phyloP scores from a whole-genome alignment of 2,797 vertebrate genomes.

The Triplophysa bombifrons region DNA sequence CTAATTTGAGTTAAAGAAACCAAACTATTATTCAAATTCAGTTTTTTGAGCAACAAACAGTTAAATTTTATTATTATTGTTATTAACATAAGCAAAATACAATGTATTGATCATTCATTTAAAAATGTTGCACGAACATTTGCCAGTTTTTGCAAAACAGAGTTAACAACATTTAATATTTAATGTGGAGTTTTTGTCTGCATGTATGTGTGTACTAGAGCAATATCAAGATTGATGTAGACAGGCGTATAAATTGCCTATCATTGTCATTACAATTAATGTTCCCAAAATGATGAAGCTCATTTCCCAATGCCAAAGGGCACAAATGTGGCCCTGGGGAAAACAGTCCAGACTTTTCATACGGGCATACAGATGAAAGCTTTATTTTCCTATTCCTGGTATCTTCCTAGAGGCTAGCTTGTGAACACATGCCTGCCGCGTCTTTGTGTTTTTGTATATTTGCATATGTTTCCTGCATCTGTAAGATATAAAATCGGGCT shows the following conservation, averaged over 20 bases:
- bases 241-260: constrained; percentile 40
- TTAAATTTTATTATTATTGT: not conserved
- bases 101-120: not conserved
- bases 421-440: not conserved
- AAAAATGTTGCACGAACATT: not conserved
- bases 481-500: not conserved
- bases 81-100: not conserved
- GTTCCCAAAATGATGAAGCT: constrained; percentile 41
- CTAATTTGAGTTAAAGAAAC: not conserved
- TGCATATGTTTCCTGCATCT: not conserved
- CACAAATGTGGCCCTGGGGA: not conserved
- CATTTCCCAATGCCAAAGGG: constrained; percentile 37
- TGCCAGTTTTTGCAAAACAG: not conserved
- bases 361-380: constrained; percentile 40
- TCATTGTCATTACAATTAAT: constrained; percentile 56
- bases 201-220: too few species aligned
- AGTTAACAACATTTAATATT: not conserved
- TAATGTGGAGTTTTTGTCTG: not conserved
- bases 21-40: not conserved
- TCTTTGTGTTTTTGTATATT: not conserved
- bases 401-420: not conserved
- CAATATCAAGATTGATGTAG: constrained; percentile 30
- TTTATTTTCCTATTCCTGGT: constrained; percentile 40
- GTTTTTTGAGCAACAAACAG: not conserved
- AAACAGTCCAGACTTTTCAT: constrained; percentile 31